Evolutionary conservation across 2,797 vertebrate genomes (phyloP).

Genomic region (Notolabrus celidotus): DNA sequence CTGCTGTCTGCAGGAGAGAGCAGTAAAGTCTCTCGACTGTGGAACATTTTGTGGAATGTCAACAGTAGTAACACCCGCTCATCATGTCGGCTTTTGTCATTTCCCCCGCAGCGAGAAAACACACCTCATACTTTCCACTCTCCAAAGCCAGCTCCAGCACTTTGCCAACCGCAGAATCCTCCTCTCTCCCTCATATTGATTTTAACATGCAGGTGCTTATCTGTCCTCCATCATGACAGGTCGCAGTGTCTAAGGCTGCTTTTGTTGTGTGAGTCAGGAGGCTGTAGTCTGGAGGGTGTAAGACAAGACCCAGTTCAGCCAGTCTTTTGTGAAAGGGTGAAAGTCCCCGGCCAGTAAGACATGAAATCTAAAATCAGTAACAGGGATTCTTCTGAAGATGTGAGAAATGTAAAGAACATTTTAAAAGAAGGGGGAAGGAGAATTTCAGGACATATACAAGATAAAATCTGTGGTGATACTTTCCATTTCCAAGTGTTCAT

Average conservation of each 20-base stretch:
- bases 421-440: no score
- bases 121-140: conserved; percentile 73
- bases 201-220: conserved; percentile 67
- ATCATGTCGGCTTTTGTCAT: conserved; percentile 68
- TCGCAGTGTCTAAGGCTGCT: conserved; percentile 8
- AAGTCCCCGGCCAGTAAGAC: conserved; percentile 6
- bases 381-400: no score
- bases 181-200: conserved; percentile 22
- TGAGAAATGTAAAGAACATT: no score
- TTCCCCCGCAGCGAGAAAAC: conserved; percentile 53
- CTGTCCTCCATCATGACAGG: conserved; percentile 41
- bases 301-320: background rate
- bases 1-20: conserved; percentile 31
- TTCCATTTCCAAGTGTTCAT: no score
- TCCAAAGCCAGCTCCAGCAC: conserved; percentile 29
- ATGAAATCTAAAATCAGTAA: no score
- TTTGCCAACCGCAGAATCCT: conserved; percentile 34
- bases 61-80: conserved; percentile 68
- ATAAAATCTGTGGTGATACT: no score
- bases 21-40: conserved; percentile 20
- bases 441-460: no score
- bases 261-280: conserved; percentile 2
- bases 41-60: conserved; percentile 74
- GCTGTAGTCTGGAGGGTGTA: background rate
- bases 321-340: conserved; percentile 22